These are phyloP conservation scores for Mustela nigripes DNA, from an alignment of 2,113 vertebrate species.

Conservation along the genomic window DNA sequence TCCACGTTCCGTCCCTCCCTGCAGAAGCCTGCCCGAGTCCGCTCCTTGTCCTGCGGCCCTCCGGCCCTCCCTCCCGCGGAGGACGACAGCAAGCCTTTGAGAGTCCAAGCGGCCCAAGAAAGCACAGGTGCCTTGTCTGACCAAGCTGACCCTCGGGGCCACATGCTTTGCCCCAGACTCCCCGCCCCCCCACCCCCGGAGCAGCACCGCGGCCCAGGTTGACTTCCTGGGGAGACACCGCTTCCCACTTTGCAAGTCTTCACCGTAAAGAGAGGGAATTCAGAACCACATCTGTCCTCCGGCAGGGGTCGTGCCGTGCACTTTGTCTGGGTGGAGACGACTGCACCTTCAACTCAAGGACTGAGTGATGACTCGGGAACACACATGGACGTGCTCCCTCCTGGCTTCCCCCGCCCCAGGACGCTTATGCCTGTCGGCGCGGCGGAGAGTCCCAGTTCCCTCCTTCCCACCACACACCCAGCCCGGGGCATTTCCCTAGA, in stretches of 20 bases:
- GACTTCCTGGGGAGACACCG: not conserved
- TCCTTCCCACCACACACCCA: not conserved
- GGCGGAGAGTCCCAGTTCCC: not conserved
- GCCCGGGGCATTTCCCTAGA: rapidly evolving
- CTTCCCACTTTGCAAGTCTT: not conserved
- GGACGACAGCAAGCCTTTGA: rapidly evolving
- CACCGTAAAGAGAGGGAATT: not conserved
- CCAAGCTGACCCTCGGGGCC: rapidly evolving
- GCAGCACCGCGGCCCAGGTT: rapidly evolving
- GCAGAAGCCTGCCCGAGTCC: no score
- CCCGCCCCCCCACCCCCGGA: rapidly evolving
- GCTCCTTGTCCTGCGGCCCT: not conserved
- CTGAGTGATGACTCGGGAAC: rapidly evolving
- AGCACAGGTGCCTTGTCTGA: not conserved
- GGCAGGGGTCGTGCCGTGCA: no score
- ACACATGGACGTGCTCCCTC: rapidly evolving
- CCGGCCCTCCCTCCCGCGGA: no score
- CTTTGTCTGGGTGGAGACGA: not conserved
- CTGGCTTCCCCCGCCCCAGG: rapidly evolving
- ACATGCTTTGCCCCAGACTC: no score
- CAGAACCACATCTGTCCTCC: rapidly evolving
- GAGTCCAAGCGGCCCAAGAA: not conserved
- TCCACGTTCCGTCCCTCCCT: no score
- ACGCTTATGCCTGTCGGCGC: rapidly evolving
- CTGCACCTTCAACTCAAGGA: rapidly evolving